These are phyloP conservation scores for Triplophysa tibetana DNA, from an alignment of 2,113 vertebrate genomes.

Conservation along the genomic window DNA sequence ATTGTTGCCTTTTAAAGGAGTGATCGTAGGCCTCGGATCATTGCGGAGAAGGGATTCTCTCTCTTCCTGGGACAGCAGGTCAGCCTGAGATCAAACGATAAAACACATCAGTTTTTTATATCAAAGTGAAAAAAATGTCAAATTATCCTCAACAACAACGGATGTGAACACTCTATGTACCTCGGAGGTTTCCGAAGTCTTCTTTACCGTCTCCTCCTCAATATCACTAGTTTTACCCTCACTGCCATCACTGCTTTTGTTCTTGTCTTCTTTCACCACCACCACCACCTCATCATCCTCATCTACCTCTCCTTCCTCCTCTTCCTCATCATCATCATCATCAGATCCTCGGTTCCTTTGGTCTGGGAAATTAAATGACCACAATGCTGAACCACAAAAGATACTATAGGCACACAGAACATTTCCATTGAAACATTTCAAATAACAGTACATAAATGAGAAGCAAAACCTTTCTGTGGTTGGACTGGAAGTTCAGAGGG, in stretches of 20 bases:
- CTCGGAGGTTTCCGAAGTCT: slow-evolving; percentile 46
- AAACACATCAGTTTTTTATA: neutral
- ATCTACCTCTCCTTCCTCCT: slow-evolving; percentile 81
- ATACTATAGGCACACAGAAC: neutral
- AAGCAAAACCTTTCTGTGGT: slow-evolving; percentile 75
- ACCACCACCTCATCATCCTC: slow-evolving; percentile 78
- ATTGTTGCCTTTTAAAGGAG: slow-evolving; percentile 90
- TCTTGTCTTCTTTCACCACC: slow-evolving; percentile 68
- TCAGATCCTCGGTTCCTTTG: slow-evolving; percentile 68
- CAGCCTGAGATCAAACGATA: slow-evolving; percentile 66
- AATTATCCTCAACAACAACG: neutral
- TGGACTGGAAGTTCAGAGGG: slow-evolving; percentile 71
- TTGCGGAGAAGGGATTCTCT: slow-evolving; percentile 89
- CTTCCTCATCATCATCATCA: slow-evolving; percentile 81
- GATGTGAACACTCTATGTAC: slow-evolving; percentile 41
- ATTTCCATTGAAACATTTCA: neutral
- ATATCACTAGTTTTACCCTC: slow-evolving; percentile 54
- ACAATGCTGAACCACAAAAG: neutral
- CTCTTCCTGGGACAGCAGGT: slow-evolving; percentile 84
- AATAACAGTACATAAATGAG: too few relatives aligned
- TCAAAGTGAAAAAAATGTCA: neutral
- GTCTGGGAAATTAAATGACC: slow-evolving; percentile 46
- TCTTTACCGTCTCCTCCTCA: slow-evolving; percentile 59
- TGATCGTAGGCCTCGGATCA: slow-evolving; percentile 84
- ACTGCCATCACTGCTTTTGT: slow-evolving; percentile 58